These are phyloP conservation scores for Xyrichtys novacula DNA, from an alignment of 2,797 vertebrate genomes.

Conservation along the genomic window DNA sequence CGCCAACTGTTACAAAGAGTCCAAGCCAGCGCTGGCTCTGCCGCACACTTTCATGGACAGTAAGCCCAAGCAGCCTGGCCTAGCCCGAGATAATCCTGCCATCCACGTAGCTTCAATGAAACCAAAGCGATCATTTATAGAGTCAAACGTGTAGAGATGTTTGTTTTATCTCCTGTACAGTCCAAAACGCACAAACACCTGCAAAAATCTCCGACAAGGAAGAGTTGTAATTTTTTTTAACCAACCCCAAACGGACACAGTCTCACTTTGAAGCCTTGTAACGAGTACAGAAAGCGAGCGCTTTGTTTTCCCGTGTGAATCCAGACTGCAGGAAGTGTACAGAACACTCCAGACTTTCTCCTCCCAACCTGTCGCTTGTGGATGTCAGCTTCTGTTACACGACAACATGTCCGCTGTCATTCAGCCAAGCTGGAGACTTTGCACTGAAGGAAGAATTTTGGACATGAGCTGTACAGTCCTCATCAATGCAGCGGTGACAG, in stretches of 20 bases:
- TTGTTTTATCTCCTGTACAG: conserved; percentile 31
- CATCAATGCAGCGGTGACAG: conserved; percentile 76
- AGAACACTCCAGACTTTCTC: conserved; percentile 55
- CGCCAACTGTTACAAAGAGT: conserved; percentile 86
- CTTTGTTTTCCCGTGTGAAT: conserved; percentile 52
- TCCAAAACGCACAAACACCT: conserved; percentile 50
- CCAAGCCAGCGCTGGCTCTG: conserved; percentile 83
- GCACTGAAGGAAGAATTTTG: conserved; percentile 88
- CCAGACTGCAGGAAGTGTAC: conserved; percentile 41
- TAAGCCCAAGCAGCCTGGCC: conserved; percentile 83
- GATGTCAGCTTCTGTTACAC: conserved; percentile 74
- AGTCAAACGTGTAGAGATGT: conserved; percentile 92
- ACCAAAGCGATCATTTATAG: conserved; percentile 99
- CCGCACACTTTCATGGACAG: conserved; percentile 85
- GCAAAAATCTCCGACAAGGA: conserved; percentile 32
- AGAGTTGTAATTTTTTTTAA: conserved; percentile 31
- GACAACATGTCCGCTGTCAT: conserved; percentile 82
- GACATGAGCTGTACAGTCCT: conserved; percentile 76
- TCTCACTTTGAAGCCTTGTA: conserved; percentile 35
- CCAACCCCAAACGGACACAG: conserved; percentile 24
- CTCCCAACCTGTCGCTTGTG: conserved; percentile 59
- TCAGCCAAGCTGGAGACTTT: conserved; percentile 88
- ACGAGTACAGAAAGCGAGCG: conserved; percentile 50
- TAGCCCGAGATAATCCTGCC: conserved; percentile 85
- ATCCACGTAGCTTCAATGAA: conserved; percentile 89